A percentile compares a stretch with the other conserved stretches of the same genome.
phyloP scores from a whole-genome alignment of 2,888 invertebrate species.

The Formica aserva region DNA sequence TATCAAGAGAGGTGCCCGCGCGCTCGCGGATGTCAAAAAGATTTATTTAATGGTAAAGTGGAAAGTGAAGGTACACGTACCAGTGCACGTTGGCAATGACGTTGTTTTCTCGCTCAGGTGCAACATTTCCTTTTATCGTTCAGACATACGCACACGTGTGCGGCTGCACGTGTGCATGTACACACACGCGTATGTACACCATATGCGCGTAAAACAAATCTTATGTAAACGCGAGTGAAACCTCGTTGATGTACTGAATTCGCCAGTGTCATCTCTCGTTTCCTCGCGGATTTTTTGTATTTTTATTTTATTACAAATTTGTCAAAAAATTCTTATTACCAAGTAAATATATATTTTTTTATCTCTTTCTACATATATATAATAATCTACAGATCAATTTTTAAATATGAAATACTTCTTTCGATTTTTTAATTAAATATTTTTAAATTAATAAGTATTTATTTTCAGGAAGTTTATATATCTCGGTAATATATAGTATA shows the following conservation, averaged over 20 bases:
- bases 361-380: neutral
- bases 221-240: slow-evolving; percentile 74
- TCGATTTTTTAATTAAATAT: neutral
- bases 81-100: slow-evolving; percentile 77
- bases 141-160: slow-evolving; percentile 57
- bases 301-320: neutral
- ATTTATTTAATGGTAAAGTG: slow-evolving; percentile 77
- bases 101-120: slow-evolving; percentile 73
- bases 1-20: slow-evolving; percentile 25
- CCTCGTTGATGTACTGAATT: slow-evolving; percentile 61
- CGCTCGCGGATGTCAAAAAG: slow-evolving; percentile 64
- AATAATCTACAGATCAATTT: neutral
- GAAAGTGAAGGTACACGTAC: slow-evolving; percentile 83
- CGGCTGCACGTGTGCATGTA: slow-evolving; percentile 24
- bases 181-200: slow-evolving; percentile 24
- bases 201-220: slow-evolving; percentile 61
- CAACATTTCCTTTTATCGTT: slow-evolving; percentile 69
- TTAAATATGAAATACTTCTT: neutral
- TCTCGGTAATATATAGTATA: neutral
- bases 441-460: too few relatives aligned
- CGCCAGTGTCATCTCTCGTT: slow-evolving; percentile 39
- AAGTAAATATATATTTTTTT: neutral
- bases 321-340: neutral
- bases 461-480: neutral
- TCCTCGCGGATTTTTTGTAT: slow-evolving; percentile 4